A percentile compares a stretch with the other conserved stretches of the same genome.
Evolutionary conservation across 2,888 invertebrate species (phyloP).

Genomic region (Odontomyia ornata): DNA sequence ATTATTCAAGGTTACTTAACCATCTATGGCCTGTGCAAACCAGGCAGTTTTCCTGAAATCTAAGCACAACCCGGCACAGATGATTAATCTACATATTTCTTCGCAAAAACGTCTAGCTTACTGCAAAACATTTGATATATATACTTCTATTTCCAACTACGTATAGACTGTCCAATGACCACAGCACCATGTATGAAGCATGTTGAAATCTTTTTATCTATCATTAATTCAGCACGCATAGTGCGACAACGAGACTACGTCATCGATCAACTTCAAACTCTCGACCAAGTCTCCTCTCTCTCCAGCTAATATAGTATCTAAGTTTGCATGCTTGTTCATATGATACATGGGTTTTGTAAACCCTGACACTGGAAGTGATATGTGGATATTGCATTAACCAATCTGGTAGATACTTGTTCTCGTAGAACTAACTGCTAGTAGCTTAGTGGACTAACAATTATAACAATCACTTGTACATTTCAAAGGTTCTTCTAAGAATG

Average conservation of each 20-base stretch:
- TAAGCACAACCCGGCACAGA: not conserved
- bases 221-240: constrained; percentile 50
- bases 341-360: no score
- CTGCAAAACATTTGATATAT: not conserved
- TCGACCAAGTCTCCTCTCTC: not conserved
- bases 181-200: not conserved
- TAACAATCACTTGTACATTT: constrained; percentile 12
- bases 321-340: no score
- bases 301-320: not conserved
- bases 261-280: constrained; percentile 48
- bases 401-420: no score
- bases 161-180: not conserved
- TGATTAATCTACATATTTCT: not conserved
- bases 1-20: no score
- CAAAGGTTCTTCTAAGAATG: constrained; percentile 39
- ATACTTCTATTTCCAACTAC: not conserved
- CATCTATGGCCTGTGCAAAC: no score
- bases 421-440: no score
- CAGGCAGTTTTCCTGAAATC: no score
- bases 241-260: constrained; percentile 49
- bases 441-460: no score
- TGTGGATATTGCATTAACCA: no score
- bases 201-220: constrained; percentile 16
- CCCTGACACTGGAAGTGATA: no score
- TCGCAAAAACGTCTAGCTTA: not conserved